Percentiles rank a stretch among this genome's conserved stretches.
Conservation (phyloP, 2,888 invertebrate species). For the Lottia scabra region DNA sequence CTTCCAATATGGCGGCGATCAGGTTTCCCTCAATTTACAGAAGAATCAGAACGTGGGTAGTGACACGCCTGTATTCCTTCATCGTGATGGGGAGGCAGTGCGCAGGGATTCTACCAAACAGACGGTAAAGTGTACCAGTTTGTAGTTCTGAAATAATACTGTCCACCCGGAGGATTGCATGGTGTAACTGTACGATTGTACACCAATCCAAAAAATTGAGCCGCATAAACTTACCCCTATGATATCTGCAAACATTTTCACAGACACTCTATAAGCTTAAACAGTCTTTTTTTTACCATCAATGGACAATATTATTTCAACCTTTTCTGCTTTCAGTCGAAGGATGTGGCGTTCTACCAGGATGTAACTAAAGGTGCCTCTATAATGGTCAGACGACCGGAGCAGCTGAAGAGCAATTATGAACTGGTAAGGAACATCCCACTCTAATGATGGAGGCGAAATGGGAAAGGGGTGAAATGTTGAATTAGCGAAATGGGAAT, state of each 20-base stretch:
- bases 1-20: not conserved
- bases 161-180: too few relatives aligned
- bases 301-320: too few relatives aligned
- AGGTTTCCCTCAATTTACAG: not conserved
- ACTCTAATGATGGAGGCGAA: too few relatives aligned
- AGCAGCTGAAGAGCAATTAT: not conserved
- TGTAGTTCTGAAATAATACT: too few relatives aligned
- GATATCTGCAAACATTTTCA: too few relatives aligned
- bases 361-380: conserved; percentile 16
- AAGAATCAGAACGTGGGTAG: not conserved
- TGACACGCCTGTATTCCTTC: not conserved
- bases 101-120: not conserved
- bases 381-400: conserved; percentile 12
- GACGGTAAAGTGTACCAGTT: not conserved
- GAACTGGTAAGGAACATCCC: conserved; percentile 5
- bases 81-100: not conserved
- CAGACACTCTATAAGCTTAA: too few relatives aligned
- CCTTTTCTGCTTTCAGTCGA: not conserved
- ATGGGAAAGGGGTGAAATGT: too few relatives aligned
- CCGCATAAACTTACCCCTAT: too few relatives aligned
- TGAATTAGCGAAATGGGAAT: too few relatives aligned
- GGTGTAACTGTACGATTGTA: too few relatives aligned
- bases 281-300: too few relatives aligned
- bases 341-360: conserved; percentile 11
- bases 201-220: too few relatives aligned